Conservation (phyloP, 2,113 vertebrate genomes). For the Pedetes capensis region DNA sequence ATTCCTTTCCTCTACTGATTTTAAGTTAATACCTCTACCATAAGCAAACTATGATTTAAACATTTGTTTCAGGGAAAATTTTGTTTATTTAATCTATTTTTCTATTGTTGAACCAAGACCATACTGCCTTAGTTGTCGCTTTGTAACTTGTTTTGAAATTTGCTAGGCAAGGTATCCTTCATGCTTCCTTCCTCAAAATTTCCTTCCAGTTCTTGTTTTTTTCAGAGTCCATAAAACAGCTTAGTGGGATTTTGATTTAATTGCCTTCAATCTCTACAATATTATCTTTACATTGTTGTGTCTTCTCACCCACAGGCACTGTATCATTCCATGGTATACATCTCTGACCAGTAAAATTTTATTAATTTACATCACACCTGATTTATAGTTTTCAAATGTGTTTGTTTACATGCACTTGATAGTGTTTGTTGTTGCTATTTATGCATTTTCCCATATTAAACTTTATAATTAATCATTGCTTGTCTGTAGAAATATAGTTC, state of each 20-base stretch:
- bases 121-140: background rate
- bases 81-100: background rate
- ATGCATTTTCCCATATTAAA: background rate
- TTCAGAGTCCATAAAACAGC: background rate
- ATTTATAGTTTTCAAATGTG: background rate
- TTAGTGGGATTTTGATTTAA: background rate
- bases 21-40: background rate
- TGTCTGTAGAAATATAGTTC: background rate
- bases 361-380: background rate
- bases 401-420: background rate
- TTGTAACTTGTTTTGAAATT: background rate
- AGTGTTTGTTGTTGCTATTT: background rate
- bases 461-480: background rate
- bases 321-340: background rate
- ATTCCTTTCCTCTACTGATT: background rate
- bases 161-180: background rate
- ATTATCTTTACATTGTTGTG: background rate
- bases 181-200: background rate
- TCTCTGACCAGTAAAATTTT: background rate
- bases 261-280: background rate
- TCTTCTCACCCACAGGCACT: background rate
- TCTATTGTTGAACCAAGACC: background rate
- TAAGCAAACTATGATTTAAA: background rate
- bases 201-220: background rate
- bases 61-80: conserved; percentile 12